Base-by-base conservation (phyloP, 2,888 invertebrate genomes). In the Omphaloscelis lunosa region DNA sequence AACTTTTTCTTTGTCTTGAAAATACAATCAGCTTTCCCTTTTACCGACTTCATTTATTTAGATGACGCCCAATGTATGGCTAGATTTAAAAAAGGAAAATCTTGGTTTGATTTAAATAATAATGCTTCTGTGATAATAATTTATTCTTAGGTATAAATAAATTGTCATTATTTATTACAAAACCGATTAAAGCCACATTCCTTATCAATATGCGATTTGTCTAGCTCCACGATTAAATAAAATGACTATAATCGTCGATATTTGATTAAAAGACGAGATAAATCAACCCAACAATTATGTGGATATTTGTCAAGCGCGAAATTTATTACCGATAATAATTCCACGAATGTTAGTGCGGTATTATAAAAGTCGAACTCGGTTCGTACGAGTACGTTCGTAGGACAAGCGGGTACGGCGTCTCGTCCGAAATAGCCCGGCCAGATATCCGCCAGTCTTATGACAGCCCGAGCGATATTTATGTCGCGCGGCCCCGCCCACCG, bases 401-500 rank as follows among this genome's bases (percentile, higher is more conserved):
- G 85, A 88, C 86, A 86, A 87, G 85, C 85, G 82, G 80, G 83
- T 85, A 90, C 89, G 90, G 89, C 91, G 90, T 90, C 89, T 88
- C 89, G 94, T 94, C 95, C 94, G 91, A 96, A 96, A 96, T 96
- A 96, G 94, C 94, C 93, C 90, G 91, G 91, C 92, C 93, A 92
- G 94, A 94, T 93, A 93, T 94, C 95, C 93, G 93, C 92, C 91
- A 93, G 91, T 94, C 94, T 94, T 95, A 95, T 96, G 96, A 96
- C 96, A 95, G 95, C 92, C 90, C 92, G 92, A 91, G 91, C 93
- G 94, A 96, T 96, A 96, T 96, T 96, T 96, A 96, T 96, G 96
- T 96, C 96, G 96, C 94, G 86, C 91, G 88, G 96, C 95, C 93
- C 95, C 96, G 96, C 96, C 96, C 95, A 95, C 93, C 91, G 93